These are phyloP conservation scores for Gobio occitaniae DNA, from an alignment of 2,797 vertebrate genomes.

Conservation along the genomic window DNA sequence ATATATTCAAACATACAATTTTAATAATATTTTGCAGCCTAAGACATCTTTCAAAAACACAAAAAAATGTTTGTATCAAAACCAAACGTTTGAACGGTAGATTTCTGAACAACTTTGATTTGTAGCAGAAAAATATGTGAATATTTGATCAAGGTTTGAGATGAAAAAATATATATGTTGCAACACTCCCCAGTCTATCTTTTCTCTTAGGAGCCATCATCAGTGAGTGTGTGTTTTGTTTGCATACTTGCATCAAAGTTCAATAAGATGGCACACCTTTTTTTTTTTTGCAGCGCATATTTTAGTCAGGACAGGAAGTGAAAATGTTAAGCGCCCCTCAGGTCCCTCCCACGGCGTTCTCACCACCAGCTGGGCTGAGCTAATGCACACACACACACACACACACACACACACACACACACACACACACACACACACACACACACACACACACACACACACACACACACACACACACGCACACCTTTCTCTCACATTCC, in stretches of 20 bases:
- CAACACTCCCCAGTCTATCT: background rate
- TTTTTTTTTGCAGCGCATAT: background rate
- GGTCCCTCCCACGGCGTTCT: background rate
- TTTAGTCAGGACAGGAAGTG: conserved; percentile 32
- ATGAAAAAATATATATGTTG: background rate
- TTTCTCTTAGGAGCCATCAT: no score
- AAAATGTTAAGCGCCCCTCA: conserved; percentile 27
- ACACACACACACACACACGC: background rate
- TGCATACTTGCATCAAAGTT: background rate
- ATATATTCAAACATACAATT: background rate
- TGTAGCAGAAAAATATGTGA: background rate
- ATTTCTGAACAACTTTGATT: background rate
- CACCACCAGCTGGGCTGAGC: conserved; percentile 22
- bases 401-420: background rate
- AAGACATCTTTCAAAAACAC: background rate
- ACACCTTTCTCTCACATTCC: background rate
- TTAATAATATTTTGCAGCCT: background rate
- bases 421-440: background rate
- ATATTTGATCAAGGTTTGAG: background rate
- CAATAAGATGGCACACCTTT: conserved; percentile 5
- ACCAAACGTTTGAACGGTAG: background rate
- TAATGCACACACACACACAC: no score
- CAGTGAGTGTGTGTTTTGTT: background rate
- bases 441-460: background rate
- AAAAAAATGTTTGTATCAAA: background rate